phyloP scores from a whole-genome alignment of 2,113 vertebrate genomes.

The Serilophus lunatus region DNA sequence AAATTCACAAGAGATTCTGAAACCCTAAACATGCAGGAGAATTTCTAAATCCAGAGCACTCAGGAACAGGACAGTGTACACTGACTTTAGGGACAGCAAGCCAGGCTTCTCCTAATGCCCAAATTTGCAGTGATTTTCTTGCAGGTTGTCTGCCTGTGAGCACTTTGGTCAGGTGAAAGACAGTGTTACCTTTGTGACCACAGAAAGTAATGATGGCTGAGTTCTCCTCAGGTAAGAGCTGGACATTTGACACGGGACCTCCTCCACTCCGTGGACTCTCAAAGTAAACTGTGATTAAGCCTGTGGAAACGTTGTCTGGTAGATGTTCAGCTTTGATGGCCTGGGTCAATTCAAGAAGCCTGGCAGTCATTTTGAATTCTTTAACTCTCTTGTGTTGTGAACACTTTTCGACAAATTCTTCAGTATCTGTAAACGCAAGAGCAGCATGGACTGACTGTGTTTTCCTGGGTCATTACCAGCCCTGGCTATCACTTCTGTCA shows the following conservation, averaged over 20 bases:
- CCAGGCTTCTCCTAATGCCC: not conserved
- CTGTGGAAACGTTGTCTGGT: constrained; percentile 4
- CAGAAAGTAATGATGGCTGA: constrained; percentile 80
- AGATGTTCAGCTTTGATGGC: constrained; percentile 77
- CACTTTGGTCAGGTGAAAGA: not conserved
- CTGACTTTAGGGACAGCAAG: not conserved
- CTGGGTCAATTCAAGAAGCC: constrained; percentile 75
- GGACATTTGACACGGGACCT: constrained; percentile 51
- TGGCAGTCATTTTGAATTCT: constrained; percentile 60
- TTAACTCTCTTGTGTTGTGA: constrained; percentile 43
- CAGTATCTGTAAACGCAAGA: constrained; percentile 70
- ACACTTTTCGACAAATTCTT: constrained; percentile 71
- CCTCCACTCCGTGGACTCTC: constrained; percentile 68
- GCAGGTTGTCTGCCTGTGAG: not conserved
- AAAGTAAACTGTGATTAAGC: constrained; percentile 75
- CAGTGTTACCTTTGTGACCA: constrained; percentile 75
- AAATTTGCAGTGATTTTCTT: not conserved
- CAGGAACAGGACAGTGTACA: not conserved
- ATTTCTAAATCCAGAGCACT: not conserved
- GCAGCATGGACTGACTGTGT: not conserved
- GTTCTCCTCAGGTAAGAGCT: constrained; percentile 63
- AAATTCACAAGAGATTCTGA: not conserved
- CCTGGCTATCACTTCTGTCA: not conserved
- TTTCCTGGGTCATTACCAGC: not conserved
- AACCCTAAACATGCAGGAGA: not conserved